These are phyloP conservation scores for Molorchus minor DNA, from an alignment of 2,888 invertebrate species.

Conservation along the genomic window DNA sequence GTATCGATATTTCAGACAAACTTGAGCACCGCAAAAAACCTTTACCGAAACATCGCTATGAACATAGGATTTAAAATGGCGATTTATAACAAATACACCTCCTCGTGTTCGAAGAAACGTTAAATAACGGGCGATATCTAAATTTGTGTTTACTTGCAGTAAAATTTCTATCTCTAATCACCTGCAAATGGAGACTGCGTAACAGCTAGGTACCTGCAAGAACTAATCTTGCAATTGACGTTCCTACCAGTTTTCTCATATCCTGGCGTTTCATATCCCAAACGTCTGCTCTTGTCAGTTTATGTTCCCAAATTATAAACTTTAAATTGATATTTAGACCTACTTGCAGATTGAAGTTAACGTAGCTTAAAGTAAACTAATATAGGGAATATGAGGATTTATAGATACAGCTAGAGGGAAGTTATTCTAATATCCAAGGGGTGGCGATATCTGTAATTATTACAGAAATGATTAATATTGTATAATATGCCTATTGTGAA, in stretches of 20 bases:
- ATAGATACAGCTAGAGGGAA: neutral
- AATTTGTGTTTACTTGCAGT: conserved; percentile 29
- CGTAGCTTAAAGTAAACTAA: conserved; percentile 21
- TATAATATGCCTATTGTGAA: too few relatives aligned
- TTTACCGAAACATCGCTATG: too few relatives aligned
- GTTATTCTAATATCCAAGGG: too few relatives aligned
- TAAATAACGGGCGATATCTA: too few relatives aligned
- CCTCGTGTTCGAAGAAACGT: too few relatives aligned
- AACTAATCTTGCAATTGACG: conserved; percentile 45
- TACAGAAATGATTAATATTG: too few relatives aligned
- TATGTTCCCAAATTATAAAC: conserved; percentile 39
- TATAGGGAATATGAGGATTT: neutral
- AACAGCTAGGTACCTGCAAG: conserved; percentile 27
- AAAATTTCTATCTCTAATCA: conserved; percentile 6
- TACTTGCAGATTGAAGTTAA: conserved; percentile 34
- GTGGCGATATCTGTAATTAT: too few relatives aligned
- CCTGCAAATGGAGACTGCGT: conserved; percentile 6
- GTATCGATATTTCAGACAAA: too few relatives aligned
- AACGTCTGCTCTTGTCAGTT: conserved; percentile 45
- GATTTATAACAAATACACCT: too few relatives aligned
- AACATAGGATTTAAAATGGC: too few relatives aligned
- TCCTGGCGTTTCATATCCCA: conserved; percentile 37
- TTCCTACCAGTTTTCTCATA: conserved; percentile 44
- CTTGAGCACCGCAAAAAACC: too few relatives aligned
- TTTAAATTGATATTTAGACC: conserved; percentile 43